Evolutionary conservation across 2,113 vertebrate species (phyloP).

Genomic region (Motacilla alba): DNA sequence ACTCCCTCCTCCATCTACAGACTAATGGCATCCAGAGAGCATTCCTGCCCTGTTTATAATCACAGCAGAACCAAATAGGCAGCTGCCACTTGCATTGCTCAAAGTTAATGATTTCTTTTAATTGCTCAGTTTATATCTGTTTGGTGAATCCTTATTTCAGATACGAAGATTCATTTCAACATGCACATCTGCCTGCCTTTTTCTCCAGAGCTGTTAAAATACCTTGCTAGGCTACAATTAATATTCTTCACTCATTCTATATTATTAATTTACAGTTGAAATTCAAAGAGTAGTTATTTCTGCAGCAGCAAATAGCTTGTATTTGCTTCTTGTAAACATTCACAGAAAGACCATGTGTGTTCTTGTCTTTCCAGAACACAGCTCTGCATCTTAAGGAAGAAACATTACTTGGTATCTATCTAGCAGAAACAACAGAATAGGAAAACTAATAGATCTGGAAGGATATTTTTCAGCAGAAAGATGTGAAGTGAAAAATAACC

Average conservation of each 20-base stretch:
- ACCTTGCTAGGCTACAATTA: neutral
- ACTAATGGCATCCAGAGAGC: neutral
- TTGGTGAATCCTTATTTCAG: neutral
- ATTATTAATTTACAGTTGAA: neutral
- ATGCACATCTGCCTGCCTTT: neutral
- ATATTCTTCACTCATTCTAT: neutral
- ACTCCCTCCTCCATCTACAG: neutral
- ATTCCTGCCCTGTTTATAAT: neutral
- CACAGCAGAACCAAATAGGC: neutral
- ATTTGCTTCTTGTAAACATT: neutral
- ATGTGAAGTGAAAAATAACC: neutral
- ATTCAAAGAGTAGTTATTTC: neutral
- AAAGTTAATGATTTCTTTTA: neutral
- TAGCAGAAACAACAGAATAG: neutral
- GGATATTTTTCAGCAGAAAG: neutral
- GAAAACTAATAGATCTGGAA: neutral
- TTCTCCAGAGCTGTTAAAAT: neutral
- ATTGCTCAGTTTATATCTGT: neutral
- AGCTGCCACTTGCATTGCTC: neutral
- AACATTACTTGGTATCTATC: neutral
- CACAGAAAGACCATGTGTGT: neutral
- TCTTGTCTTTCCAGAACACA: neutral
- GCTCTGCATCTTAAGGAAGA: neutral
- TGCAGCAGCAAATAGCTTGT: neutral
- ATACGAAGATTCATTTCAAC: neutral